Base-by-base conservation (phyloP, 2,888 invertebrate genomes). In the Hecatera dysodea region DNA sequence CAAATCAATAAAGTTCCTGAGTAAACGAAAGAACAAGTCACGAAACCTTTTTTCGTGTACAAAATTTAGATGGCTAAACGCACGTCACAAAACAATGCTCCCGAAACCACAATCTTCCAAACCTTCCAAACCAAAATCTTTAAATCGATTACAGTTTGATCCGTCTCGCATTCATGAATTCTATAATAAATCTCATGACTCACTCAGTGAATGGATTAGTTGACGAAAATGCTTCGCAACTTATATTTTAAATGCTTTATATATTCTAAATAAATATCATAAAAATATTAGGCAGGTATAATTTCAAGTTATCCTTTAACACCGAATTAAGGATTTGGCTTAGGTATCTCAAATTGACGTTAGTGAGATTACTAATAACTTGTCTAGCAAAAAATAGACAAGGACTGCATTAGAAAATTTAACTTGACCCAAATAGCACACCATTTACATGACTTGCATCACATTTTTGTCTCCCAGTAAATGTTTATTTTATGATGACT, bases 141-240 rank as follows among this genome's bases (percentile, higher is more conserved):
- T 55, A 78, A 67, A 69, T 82, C 67, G 66, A 78, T 82, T 78
- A 63, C 36, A 73, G 55, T 68, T 67, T 82, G 48, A 67, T 67
- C 42, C 64, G 64, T 62, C 42, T 65, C 66, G 69, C 56, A 63
- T 69, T 81, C 62, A 59, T 63, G 57, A 72, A 72, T 63, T 81
- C 62, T 78, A 71, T 36, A 68, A 63, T 72, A 67, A 71, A 70
- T 36, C 15, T 42, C 56, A 67, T 79, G 57, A 79, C 46, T 81
- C 78, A 77, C 63, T 65, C 50, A 55, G 44, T 72, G 46, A 72
- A 44, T 65, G 48, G n/a, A 75, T 57, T 63, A 61, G 17, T 8
- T 1, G 59, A 56, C 56, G 29, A 76, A 63, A 81, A 39, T 78
- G 36, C 55, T 56, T 62, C 33, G 39, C 24, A 33, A 15, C 19